Evolutionary conservation across 2,888 invertebrate genomes (phyloP).

Genomic region (Nebria salina): DNA sequence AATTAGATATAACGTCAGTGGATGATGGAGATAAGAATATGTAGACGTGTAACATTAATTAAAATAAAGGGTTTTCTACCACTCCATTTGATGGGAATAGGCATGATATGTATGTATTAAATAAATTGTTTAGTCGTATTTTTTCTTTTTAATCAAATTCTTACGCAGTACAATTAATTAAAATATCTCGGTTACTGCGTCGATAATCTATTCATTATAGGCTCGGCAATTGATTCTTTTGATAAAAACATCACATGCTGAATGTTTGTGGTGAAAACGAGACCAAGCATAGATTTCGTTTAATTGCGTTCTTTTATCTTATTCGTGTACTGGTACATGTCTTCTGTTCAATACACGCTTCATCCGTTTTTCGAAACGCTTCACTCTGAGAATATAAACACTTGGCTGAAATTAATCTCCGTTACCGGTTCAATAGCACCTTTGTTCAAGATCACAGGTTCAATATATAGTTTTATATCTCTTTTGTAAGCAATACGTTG

Average conservation of each 20-base stretch:
- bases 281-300: not conserved
- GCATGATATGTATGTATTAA: too few species aligned
- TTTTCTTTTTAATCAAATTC: not conserved
- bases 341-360: not conserved
- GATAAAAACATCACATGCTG: not conserved
- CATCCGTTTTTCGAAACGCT: not conserved
- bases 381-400: not conserved
- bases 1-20: too few species aligned
- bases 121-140: not conserved
- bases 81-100: too few species aligned
- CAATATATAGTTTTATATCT: slow-evolving; percentile 9
- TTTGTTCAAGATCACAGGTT: slow-evolving; percentile 2
- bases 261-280: not conserved
- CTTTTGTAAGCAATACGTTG: not conserved
- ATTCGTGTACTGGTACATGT: not conserved
- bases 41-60: too few species aligned
- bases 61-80: too few species aligned
- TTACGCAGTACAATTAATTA: not conserved
- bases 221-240: not conserved
- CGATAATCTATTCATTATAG: not conserved
- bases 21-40: too few species aligned
- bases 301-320: slow-evolving; percentile 10
- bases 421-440: not conserved
- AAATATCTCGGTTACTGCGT: not conserved
- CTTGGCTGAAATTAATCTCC: slow-evolving; percentile 8